Conservation (phyloP, 2,888 invertebrate genomes). For the Tetranychus truncatus region DNA sequence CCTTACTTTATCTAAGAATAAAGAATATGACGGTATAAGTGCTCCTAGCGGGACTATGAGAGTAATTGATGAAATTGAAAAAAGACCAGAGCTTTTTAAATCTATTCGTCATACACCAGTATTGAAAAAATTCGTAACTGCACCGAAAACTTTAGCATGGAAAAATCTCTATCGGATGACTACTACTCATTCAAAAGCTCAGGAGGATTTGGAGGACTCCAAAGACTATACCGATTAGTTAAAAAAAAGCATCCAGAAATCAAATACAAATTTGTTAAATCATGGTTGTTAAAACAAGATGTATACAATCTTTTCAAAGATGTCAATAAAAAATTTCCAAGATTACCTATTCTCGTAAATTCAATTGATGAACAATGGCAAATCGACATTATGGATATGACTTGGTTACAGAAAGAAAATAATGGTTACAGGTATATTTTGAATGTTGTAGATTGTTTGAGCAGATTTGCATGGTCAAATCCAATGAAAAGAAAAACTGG, state of each 20-base stretch:
- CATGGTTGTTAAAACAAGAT: slow-evolving; percentile 8
- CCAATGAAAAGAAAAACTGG: slow-evolving; percentile 25
- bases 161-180: not conserved
- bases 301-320: slow-evolving; percentile 22
- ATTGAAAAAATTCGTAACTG: not conserved
- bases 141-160: not conserved
- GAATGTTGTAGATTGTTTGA: slow-evolving; percentile 26
- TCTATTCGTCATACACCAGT: not conserved
- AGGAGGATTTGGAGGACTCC: not conserved
- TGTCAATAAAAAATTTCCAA: not conserved
- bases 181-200: not conserved
- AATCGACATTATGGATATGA: slow-evolving; percentile 25
- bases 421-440: slow-evolving; percentile 25
- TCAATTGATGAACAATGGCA: slow-evolving; percentile 26
- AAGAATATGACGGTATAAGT: not conserved
- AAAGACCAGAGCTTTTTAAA: not conserved
- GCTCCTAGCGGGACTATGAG: not conserved
- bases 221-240: not conserved
- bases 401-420: slow-evolving; percentile 19
- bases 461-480: slow-evolving; percentile 24
- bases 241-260: not conserved
- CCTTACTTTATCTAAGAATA: not conserved
- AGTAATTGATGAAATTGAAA: not conserved
- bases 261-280: not conserved
- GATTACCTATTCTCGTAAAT: slow-evolving; percentile 19